Conservation (phyloP, 2,797 vertebrate species). For the Synanceia verrucosa region DNA sequence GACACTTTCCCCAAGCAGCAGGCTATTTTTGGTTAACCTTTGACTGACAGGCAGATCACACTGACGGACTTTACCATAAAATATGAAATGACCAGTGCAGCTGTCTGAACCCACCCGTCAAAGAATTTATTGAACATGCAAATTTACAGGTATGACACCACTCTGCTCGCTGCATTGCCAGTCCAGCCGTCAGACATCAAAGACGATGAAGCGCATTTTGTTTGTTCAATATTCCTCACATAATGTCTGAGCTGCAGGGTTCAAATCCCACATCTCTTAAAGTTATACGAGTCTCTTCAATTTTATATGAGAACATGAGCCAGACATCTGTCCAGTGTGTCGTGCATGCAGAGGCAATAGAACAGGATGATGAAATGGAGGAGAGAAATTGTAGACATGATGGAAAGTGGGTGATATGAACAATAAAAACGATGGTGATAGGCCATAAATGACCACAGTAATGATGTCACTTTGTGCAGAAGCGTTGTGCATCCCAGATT, state of each 20-base stretch:
- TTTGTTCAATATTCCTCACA: conserved; percentile 29
- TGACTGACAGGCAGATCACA: conserved; percentile 43
- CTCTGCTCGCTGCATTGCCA: conserved; percentile 29
- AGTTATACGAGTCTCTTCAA: conserved; percentile 46
- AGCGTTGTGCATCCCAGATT: not conserved
- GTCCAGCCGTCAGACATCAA: conserved; percentile 39
- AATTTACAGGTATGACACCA: conserved; percentile 27
- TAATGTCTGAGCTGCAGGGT: conserved; percentile 20
- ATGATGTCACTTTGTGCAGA: conserved; percentile 49
- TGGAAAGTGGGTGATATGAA: conserved; percentile 46
- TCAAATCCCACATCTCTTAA: conserved; percentile 46
- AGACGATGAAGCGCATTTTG: conserved; percentile 21
- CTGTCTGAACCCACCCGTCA: conserved; percentile 17
- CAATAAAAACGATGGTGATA: conserved; percentile 39
- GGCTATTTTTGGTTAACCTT: conserved; percentile 74
- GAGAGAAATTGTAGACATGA: conserved; percentile 35
- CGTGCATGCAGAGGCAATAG: conserved; percentile 6
- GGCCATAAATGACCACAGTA: conserved; percentile 38
- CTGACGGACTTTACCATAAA: conserved; percentile 45
- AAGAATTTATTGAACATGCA: conserved; percentile 30
- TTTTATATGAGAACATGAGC: conserved; percentile 49
- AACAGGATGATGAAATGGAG: conserved; percentile 40
- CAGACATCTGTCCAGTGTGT: conserved; percentile 32
- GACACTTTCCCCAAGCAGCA: conserved; percentile 44
- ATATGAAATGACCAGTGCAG: conserved; percentile 50